phyloP scores from a whole-genome alignment of 53 echinoderm and acorn worm species.

The Mesocentrotus franciscanus region DNA sequence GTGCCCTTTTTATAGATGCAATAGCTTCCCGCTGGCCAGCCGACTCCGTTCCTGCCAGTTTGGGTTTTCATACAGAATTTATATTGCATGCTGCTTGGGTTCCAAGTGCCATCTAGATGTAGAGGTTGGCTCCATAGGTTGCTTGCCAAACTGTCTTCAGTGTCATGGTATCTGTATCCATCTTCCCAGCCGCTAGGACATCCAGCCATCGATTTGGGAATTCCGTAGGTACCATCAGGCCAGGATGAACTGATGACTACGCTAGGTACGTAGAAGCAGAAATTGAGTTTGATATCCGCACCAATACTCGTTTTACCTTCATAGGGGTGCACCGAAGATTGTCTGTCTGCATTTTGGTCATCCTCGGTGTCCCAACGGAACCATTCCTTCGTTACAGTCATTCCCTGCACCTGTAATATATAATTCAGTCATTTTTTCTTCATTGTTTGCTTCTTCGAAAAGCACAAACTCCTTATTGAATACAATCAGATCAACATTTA shows the following conservation, averaged over 20 bases:
- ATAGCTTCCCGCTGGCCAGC: constrained; percentile 75
- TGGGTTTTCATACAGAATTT: constrained; percentile 77
- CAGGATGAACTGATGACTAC: too few relatives aligned
- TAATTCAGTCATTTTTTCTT: not conserved
- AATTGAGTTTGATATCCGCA: constrained; percentile 20
- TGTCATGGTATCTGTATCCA: constrained; percentile 73
- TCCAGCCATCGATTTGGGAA: constrained; percentile 38
- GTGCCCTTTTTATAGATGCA: constrained; percentile 69
- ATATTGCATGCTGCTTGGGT: constrained; percentile 40
- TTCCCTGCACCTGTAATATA: constrained; percentile 67
- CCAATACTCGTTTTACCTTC: not conserved
- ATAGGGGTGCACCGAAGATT: constrained; percentile 61
- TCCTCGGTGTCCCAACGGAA: constrained; percentile 77
- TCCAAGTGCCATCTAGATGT: constrained; percentile 45
- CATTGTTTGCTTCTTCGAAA: too few relatives aligned
- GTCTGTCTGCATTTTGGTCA: not conserved
- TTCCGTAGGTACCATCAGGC: constrained; percentile 64
- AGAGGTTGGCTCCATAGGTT: constrained; percentile 65
- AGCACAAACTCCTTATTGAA: too few relatives aligned
- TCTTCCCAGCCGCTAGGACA: constrained; percentile 30
- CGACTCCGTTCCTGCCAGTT: not conserved
- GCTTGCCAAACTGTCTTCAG: constrained; percentile 50
- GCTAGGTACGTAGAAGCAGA: constrained; percentile 59
- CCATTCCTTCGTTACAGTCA: constrained; percentile 68
- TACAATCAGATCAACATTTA: not conserved